Base-by-base conservation (phyloP, 2,797 vertebrate genomes). In the Gymnothorax javanicus region DNA sequence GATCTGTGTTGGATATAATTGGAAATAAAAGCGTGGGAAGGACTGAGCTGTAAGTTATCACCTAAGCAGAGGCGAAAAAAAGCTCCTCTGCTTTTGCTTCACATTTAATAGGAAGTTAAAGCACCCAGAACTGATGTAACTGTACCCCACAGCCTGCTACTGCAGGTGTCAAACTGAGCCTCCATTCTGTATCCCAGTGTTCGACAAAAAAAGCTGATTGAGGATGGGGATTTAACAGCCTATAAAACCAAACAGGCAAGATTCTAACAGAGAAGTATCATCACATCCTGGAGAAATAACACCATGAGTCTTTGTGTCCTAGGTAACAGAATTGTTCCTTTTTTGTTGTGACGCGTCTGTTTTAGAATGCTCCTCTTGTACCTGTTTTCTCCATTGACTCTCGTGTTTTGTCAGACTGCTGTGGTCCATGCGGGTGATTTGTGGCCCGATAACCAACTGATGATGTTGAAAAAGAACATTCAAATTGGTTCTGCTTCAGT, bases 261-360 rank as follows among this genome's bases (percentile, higher is more conserved):
- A 89, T 92, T 92, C 90, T 86, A 91, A 92, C 90, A 91, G 91
- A 87, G 91, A 91, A 85, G 88, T 88, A 92, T 92, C 90, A 87
- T 23, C 2, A 64, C 87, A 91, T 88, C 88, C 89, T 84, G 62
- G 25, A 64, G 89, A 90, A 90, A 81, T 88, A 89, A 83, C 73
- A 86, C 88, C 88, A 86, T 87, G 90, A 86, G 88, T 87, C 77
- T 88, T 86, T 84, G 90, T 88, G 88, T 88, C 85, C 1, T 7
- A 52, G 88, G 82, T 84, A 90, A 91, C 90, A 84, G 43, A 67
- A 59, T 84, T 85, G 25, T 86, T 87, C 86, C 87, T 81, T 73
- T 88, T 82, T 88, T n/a, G n/a, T 73, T 67, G 84, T 87, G 85
- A 86, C 86, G 57, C 59, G 11, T 64, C 11, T 67, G 33, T 82